These are phyloP conservation scores for Bombylius major DNA, from an alignment of 2,888 invertebrate genomes.

Conservation along the genomic window DNA sequence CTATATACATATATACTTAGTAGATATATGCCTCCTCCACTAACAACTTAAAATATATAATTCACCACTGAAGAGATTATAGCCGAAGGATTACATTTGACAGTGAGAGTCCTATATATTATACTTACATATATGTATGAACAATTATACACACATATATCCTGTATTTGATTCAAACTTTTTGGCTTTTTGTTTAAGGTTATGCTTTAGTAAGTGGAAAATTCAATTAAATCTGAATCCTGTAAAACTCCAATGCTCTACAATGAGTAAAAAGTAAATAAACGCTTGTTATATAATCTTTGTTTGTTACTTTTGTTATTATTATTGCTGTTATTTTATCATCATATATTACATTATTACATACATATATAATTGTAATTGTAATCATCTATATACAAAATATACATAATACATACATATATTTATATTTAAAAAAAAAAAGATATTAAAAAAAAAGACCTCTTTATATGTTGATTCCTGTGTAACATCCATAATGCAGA, in stretches of 20 bases:
- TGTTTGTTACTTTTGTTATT: too few species aligned
- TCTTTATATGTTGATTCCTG: too few species aligned
- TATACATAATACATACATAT: not conserved
- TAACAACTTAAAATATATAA: slow-evolving; percentile 1
- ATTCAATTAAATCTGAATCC: slow-evolving; percentile 7
- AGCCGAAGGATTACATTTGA: slow-evolving; percentile 6
- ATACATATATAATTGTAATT: too few species aligned
- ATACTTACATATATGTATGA: too few species aligned
- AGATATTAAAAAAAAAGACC: too few species aligned
- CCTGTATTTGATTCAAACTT: not conserved
- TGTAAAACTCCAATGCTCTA: not conserved
- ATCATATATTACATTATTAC: not conserved
- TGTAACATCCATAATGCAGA: too few species aligned
- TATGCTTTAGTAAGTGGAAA: slow-evolving; percentile 6
- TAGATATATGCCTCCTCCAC: not conserved
- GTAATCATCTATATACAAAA: too few species aligned
- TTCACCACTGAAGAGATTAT: slow-evolving; percentile 7
- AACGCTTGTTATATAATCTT: not conserved
- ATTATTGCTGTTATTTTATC: too few species aligned
- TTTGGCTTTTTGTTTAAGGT: slow-evolving; percentile 6
- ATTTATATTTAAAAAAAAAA: not conserved
- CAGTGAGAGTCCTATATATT: not conserved
- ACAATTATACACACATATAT: too few species aligned
- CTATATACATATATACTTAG: too few species aligned
- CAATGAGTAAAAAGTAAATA: slow-evolving; percentile 4